Conservation (phyloP, 2,797 vertebrate genomes). For the Anolis apletophallus region DNA sequence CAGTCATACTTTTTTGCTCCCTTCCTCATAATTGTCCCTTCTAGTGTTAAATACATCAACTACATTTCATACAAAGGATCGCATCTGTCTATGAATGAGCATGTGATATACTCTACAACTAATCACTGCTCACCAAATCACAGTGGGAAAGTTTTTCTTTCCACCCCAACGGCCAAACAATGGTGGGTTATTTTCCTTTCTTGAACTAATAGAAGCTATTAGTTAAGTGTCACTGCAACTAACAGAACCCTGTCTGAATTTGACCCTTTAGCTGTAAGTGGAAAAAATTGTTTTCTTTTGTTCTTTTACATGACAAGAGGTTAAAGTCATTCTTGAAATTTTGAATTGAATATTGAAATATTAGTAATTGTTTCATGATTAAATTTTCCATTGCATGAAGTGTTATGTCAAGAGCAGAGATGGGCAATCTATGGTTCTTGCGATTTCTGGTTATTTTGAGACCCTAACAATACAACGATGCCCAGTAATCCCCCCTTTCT, state of each 20-base stretch:
- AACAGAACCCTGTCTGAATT: constrained; percentile 5
- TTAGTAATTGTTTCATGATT: not conserved
- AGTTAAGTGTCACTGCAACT: constrained; percentile 21
- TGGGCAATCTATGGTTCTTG: not conserved
- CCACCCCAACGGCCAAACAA: constrained; percentile 6
- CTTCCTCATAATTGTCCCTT: not conserved
- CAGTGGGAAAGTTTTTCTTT: constrained; percentile 17
- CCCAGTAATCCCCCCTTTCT: not conserved
- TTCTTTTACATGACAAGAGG: constrained; percentile 4
- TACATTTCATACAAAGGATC: not conserved
- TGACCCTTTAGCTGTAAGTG: constrained; percentile 14
- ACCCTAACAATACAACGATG: not conserved
- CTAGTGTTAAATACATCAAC: constrained; percentile 10
- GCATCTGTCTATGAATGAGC: not conserved
- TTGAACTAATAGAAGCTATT: constrained; percentile 8
- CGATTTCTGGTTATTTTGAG: not conserved
- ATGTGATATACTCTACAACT: not conserved
- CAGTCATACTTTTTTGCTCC: not conserved
- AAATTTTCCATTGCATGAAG: not conserved
- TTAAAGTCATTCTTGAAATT: constrained; percentile 21
- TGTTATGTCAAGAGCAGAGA: not conserved
- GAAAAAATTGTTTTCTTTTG: constrained; percentile 12
- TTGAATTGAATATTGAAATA: constrained; percentile 2
- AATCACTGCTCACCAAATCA: constrained; percentile 9
- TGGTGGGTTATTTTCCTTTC: not conserved